phyloP scores from a whole-genome alignment of 2,797 vertebrate genomes.

The Spondyliosoma cantharus region DNA sequence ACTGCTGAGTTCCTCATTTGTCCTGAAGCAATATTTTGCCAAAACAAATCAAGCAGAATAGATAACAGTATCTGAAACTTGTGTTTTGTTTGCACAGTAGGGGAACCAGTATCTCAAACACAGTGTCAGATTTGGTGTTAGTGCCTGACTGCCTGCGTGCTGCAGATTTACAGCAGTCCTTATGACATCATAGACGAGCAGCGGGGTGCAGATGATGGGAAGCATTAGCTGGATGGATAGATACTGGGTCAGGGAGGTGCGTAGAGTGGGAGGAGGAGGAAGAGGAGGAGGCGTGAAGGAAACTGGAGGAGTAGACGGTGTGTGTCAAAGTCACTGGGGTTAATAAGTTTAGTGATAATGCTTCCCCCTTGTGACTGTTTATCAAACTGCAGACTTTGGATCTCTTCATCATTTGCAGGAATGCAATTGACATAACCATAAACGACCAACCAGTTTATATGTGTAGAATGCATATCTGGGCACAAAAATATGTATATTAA shows the following conservation, averaged over 20 bases:
- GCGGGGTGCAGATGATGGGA: slow-evolving; percentile 46
- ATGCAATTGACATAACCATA: neutral
- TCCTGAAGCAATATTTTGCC: slow-evolving; percentile 20
- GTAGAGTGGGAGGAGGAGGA: neutral
- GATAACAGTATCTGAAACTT: slow-evolving; percentile 47
- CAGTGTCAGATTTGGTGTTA: slow-evolving; percentile 4
- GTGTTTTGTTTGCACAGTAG: slow-evolving; percentile 19
- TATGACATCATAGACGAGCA: slow-evolving; percentile 68
- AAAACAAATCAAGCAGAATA: slow-evolving; percentile 15
- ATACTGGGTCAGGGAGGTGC: slow-evolving; percentile 29
- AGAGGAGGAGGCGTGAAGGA: neutral
- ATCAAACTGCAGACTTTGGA: slow-evolving; percentile 59
- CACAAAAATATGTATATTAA: slow-evolving; percentile 6
- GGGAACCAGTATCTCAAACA: slow-evolving; percentile 26
- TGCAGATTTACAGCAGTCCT: slow-evolving; percentile 58
- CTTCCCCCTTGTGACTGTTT: slow-evolving; percentile 73
- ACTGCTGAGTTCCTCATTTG: slow-evolving; percentile 17
- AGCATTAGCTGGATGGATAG: slow-evolving; percentile 53
- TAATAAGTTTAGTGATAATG: slow-evolving; percentile 57
- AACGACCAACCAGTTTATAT: neutral
- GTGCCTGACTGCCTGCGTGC: slow-evolving; percentile 13
- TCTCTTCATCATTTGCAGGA: neutral
- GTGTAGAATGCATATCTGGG: slow-evolving; percentile 1
- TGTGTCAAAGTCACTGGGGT: slow-evolving; percentile 39
- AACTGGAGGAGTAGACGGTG: slow-evolving; percentile 9